phyloP scores from a whole-genome alignment of 1,140 invertebrate genomes.

The Wiebesia pumilae region DNA sequence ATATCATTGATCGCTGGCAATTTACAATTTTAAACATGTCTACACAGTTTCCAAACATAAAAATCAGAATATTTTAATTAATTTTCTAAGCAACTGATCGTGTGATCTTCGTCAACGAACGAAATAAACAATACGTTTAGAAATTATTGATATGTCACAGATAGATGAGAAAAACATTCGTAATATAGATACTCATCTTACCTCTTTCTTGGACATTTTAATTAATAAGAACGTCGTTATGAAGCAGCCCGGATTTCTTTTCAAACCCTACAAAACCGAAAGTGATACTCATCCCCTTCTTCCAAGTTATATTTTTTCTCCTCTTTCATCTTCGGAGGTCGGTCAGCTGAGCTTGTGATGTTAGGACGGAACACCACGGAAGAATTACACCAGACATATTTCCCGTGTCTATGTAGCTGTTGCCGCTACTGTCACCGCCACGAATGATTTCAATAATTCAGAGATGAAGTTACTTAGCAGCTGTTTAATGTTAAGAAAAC shows the following conservation, averaged over 20 bases:
- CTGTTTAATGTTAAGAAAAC: no score
- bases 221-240: constrained; percentile 1
- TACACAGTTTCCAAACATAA: background rate
- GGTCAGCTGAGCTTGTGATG: background rate
- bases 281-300: background rate
- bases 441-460: constrained; percentile 3
- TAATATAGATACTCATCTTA: background rate
- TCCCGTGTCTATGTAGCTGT: background rate
- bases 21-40: background rate
- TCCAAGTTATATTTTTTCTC: background rate
- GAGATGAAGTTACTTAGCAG: no score
- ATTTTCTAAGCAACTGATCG: background rate
- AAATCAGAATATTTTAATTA: background rate
- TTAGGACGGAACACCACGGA: background rate
- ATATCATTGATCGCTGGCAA: background rate
- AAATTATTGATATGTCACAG: background rate
- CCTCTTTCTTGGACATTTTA: background rate
- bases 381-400: constrained; percentile 25
- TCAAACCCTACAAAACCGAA: background rate
- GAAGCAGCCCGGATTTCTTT: background rate
- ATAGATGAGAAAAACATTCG: background rate
- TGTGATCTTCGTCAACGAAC: background rate
- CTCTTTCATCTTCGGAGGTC: background rate
- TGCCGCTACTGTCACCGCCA: background rate
- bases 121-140: background rate